phyloP scores from a whole-genome alignment of 2,888 invertebrate genomes.

The Athetis lepigone region DNA sequence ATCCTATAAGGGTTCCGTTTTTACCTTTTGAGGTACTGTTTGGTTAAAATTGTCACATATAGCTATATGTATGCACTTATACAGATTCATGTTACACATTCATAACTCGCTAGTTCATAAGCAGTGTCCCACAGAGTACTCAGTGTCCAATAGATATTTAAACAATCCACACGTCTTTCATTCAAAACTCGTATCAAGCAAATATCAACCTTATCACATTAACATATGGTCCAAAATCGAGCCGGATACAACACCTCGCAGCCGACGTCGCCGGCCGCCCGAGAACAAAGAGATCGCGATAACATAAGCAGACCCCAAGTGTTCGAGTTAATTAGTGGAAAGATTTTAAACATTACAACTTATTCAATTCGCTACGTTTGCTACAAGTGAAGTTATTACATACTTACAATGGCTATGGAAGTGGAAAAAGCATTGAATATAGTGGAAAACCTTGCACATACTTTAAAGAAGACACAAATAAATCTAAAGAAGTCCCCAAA shows the following conservation, averaged over 20 bases:
- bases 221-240: conserved; percentile 15
- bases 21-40: too few relatives aligned
- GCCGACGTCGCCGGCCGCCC: conserved; percentile 11
- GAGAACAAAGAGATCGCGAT: conserved; percentile 14
- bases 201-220: not conserved
- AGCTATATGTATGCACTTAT: too few relatives aligned
- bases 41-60: too few relatives aligned
- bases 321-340: conserved; percentile 5
- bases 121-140: too few relatives aligned
- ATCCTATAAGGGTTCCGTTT: too few relatives aligned
- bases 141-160: not conserved
- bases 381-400: conserved; percentile 7
- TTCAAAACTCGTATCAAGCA: not conserved
- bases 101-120: too few relatives aligned
- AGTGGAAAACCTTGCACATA: conserved; percentile 13
- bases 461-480: conserved; percentile 15
- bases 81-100: too few relatives aligned
- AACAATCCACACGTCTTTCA: not conserved
- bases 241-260: conserved; percentile 3
- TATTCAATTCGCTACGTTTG: conserved; percentile 3
- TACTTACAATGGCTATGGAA: conserved; percentile 10
- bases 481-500: conserved; percentile 17
- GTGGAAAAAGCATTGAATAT: conserved; percentile 5
- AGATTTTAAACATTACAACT: not conserved
- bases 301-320: conserved; percentile 3